Evolutionary conservation across 2,888 invertebrate genomes (phyloP).

Genomic region (Frankliniella fusca): DNA sequence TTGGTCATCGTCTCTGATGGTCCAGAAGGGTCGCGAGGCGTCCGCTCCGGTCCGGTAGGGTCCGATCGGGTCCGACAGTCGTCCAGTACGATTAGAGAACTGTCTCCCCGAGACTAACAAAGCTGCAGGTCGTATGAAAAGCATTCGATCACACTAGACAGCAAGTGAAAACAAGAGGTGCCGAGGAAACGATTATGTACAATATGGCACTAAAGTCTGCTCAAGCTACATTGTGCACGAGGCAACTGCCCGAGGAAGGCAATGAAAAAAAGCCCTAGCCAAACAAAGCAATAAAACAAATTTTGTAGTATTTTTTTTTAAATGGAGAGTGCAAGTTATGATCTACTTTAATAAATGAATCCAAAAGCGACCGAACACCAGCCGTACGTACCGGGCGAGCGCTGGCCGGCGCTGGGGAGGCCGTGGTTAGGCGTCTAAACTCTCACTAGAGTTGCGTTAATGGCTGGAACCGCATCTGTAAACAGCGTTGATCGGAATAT

Average conservation of each 20-base stretch:
- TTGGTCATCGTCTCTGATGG: neutral
- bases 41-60: neutral
- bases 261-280: neutral
- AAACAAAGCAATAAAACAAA: conserved; percentile 7
- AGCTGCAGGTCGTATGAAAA: no score
- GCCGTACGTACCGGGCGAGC: conserved; percentile 4
- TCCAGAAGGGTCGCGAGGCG: neutral
- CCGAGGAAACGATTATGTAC: neutral
- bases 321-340: no score
- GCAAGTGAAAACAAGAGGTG: neutral
- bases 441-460: conserved; percentile 20
- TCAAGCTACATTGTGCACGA: neutral
- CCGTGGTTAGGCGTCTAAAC: conserved; percentile 13
- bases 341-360: neutral
- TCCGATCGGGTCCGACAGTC: neutral
- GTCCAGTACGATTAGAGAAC: neutral
- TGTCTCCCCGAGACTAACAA: no score
- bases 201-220: neutral
- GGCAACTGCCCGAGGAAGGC: neutral
- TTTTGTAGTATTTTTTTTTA: neutral
- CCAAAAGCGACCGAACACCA: conserved; percentile 12
- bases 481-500: conserved; percentile 20
- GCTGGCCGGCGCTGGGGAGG: neutral
- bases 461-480: conserved; percentile 14
- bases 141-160: neutral